Percentiles rank a stretch among this genome's conserved stretches.
Conservation (phyloP, 2,797 vertebrate species). For the Mormyrus hasselquistii region DNA sequence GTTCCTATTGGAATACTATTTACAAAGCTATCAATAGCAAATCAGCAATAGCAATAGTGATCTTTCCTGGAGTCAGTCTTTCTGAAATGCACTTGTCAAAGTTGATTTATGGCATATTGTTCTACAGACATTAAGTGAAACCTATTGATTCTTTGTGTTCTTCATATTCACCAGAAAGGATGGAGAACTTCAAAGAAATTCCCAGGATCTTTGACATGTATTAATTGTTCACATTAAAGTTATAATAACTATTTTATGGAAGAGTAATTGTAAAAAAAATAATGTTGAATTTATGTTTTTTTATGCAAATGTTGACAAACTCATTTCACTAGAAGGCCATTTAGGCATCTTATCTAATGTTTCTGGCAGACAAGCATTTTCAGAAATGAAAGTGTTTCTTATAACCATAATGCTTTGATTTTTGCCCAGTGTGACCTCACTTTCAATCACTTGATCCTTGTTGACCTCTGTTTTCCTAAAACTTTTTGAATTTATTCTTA, state of each 20-base stretch:
- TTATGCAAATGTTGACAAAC: neutral
- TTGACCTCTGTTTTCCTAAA: neutral
- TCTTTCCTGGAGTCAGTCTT: conserved; percentile 4
- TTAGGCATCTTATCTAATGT: neutral
- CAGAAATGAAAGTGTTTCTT: neutral
- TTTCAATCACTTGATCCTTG: neutral
- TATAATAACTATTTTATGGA: neutral
- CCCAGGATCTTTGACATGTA: neutral
- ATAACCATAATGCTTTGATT: neutral
- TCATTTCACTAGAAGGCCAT: neutral
- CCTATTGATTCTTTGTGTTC: conserved; percentile 26
- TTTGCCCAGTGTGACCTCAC: neutral
- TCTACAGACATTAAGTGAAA: conserved; percentile 20
- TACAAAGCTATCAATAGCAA: conserved; percentile 28
- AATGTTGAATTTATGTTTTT: neutral
- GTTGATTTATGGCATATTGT: conserved; percentile 30
- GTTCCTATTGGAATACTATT: conserved; percentile 20
- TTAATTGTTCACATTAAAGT: neutral
- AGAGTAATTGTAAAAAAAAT: neutral
- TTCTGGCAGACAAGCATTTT: neutral
- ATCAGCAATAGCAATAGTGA: conserved; percentile 18
- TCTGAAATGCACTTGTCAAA: conserved; percentile 26
- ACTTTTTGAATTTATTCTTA: neutral
- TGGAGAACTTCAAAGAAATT: conserved; percentile 11
- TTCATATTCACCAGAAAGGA: conserved; percentile 6